These are phyloP conservation scores for Cololabis saira DNA, from an alignment of 2,113 vertebrate species.

Conservation along the genomic window DNA sequence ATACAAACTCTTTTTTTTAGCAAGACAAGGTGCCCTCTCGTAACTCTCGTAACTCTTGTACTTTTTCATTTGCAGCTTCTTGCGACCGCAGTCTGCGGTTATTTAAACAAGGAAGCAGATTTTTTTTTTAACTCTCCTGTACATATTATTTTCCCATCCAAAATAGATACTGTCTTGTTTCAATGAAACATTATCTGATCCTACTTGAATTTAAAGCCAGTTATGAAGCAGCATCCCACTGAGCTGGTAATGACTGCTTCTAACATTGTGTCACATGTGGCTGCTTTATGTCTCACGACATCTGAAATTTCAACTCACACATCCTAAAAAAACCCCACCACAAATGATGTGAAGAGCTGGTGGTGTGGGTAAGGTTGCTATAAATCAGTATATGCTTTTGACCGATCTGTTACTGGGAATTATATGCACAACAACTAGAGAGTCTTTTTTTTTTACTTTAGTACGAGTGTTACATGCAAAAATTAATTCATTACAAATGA, in stretches of 20 bases:
- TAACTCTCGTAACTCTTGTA: neutral
- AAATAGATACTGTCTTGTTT: constrained; percentile 52
- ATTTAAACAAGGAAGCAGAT: constrained; percentile 48
- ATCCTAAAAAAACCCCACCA: neutral
- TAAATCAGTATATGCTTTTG: no score
- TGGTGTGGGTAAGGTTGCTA: neutral
- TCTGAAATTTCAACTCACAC: neutral
- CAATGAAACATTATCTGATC: constrained; percentile 45
- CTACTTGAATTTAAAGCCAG: constrained; percentile 34
- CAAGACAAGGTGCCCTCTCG: neutral
- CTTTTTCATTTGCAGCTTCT: constrained; percentile 41
- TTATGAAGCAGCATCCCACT: constrained; percentile 9
- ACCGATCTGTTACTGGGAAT: no score
- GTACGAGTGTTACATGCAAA: no score
- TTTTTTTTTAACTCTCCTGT: constrained; percentile 30
- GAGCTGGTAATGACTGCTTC: constrained; percentile 23
- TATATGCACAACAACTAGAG: no score
- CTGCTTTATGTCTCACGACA: constrained; percentile 11
- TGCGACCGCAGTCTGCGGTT: constrained; percentile 32
- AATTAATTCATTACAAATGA: no score
- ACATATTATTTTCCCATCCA: constrained; percentile 46
- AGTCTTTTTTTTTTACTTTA: no score
- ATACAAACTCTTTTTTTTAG: constrained; percentile 16
- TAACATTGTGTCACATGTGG: constrained; percentile 25
- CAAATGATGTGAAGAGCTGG: constrained; percentile 7